Conservation (phyloP, 2,797 vertebrate genomes). For the Chanos chanos region DNA sequence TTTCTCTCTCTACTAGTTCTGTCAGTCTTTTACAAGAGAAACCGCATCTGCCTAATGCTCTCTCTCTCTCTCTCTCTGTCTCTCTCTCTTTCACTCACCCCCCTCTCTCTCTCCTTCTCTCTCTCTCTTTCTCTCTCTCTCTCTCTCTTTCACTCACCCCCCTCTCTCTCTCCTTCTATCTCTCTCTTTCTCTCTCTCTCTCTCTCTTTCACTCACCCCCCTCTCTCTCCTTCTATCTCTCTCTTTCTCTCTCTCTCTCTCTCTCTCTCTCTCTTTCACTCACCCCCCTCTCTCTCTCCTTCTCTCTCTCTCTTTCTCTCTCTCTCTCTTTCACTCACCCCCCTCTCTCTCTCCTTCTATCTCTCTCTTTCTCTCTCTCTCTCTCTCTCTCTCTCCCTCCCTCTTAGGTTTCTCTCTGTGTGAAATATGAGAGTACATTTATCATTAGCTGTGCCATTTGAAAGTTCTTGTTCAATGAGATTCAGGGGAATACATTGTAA, state of each 20-base stretch:
- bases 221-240: not conserved
- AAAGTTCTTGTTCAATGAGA: no score
- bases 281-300: not conserved
- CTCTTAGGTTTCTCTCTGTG: no score
- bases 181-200: slow-evolving; percentile 16
- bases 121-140: not conserved
- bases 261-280: no score
- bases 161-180: slow-evolving; percentile 15
- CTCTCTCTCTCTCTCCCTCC: not conserved
- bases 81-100: not conserved
- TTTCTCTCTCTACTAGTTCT: no score
- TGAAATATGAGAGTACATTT: no score
- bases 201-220: not conserved
- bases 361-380: not conserved
- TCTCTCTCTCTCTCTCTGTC: no score
- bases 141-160: slow-evolving; percentile 8
- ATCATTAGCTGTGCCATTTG: no score
- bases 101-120: not conserved
- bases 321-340: not conserved
- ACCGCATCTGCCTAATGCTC: no score
- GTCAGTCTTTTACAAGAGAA: no score
- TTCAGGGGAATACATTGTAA: no score
- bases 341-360: not conserved
- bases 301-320: no score
- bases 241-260: no score